phyloP scores from a whole-genome alignment of 1,140 invertebrate genomes.

The Meloidogyne hapla region DNA sequence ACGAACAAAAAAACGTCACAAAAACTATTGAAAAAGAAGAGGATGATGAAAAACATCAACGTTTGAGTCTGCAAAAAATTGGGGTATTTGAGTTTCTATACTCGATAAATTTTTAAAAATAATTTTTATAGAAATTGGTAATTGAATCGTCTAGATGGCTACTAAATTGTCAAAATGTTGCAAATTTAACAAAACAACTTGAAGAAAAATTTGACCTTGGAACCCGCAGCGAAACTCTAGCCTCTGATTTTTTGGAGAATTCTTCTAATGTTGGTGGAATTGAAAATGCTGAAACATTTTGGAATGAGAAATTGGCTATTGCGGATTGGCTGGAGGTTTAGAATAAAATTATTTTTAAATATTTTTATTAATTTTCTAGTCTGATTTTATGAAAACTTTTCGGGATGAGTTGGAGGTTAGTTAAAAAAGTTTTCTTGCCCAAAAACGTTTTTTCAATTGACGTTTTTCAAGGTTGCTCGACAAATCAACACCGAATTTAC shows the following conservation, averaged over 20 bases:
- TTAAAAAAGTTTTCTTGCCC: neutral
- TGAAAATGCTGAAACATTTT: slow-evolving; percentile 14
- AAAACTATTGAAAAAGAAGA: neutral
- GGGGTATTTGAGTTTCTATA: neutral
- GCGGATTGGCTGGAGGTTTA: slow-evolving; percentile 28
- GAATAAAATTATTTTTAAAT: neutral
- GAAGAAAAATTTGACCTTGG: slow-evolving; percentile 4
- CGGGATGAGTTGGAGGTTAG: slow-evolving; percentile 25
- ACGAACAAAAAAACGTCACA: neutral
- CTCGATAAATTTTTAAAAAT: neutral
- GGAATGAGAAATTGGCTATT: neutral
- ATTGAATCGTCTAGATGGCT: slow-evolving; percentile 7
- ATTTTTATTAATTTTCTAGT: slow-evolving; percentile 7
- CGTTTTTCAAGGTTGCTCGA: slow-evolving; percentile 26
- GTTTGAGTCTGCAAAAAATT: slow-evolving; percentile 10
- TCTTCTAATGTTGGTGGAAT: neutral
- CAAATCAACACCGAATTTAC: slow-evolving; percentile 23
- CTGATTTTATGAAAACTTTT: slow-evolving; percentile 28
- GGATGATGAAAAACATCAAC: slow-evolving; percentile 7
- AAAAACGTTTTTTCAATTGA: too few species aligned
- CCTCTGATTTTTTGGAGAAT: slow-evolving; percentile 18
- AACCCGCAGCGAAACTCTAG: neutral
- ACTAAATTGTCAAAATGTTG: neutral
- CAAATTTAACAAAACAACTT: neutral
- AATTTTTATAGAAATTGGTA: slow-evolving; percentile 2